A percentile compares a stretch with the other conserved stretches of the same genome.
These are phyloP conservation scores for Leptopilina myrica DNA, from an alignment of 2,888 invertebrate species.

Conservation along the genomic window DNA sequence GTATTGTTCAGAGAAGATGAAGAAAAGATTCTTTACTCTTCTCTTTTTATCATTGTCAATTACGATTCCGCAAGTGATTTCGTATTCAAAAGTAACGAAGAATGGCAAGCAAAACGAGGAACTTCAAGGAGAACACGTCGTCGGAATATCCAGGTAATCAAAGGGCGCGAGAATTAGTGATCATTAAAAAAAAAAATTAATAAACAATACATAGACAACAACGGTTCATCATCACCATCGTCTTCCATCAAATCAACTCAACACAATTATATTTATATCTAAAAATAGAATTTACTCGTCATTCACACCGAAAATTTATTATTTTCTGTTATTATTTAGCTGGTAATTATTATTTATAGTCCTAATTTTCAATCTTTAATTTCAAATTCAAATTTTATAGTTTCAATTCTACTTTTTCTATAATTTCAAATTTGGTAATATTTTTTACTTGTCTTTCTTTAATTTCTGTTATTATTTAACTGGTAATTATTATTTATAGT, in stretches of 20 bases:
- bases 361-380: too few relatives aligned
- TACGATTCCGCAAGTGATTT: conserved; percentile 44
- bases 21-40: conserved; percentile 41
- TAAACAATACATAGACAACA: neutral
- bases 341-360: too few relatives aligned
- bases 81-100: conserved; percentile 53
- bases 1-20: conserved; percentile 47
- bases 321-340: too few relatives aligned
- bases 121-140: conserved; percentile 24
- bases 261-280: conserved; percentile 7
- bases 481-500: too few relatives aligned
- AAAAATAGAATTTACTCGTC: neutral
- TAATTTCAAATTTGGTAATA: too few relatives aligned
- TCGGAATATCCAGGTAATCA: conserved; percentile 44
- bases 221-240: neutral
- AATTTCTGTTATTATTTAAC: too few relatives aligned
- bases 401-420: too few relatives aligned
- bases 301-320: neutral
- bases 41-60: conserved; percentile 38
- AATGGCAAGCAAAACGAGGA: conserved; percentile 47
- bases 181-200: neutral
- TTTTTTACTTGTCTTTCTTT: too few relatives aligned
- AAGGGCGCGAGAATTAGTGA: conserved; percentile 4
- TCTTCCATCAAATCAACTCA: neutral
- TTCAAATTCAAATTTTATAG: too few relatives aligned